phyloP scores from a whole-genome alignment of 2,113 vertebrate species.

The Pipa parva region DNA sequence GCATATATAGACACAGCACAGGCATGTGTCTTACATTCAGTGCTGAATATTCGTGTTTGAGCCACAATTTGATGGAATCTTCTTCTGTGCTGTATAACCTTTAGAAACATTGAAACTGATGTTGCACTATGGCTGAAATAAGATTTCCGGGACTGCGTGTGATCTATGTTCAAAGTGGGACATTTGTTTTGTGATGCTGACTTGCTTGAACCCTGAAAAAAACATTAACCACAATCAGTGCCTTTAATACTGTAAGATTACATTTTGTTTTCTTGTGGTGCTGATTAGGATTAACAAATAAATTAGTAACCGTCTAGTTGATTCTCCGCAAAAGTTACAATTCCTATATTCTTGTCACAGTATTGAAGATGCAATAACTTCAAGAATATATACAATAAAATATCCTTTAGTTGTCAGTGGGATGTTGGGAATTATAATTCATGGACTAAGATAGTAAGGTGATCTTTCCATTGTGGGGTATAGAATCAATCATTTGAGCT shows the following conservation, averaged over 20 bases:
- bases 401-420: no score
- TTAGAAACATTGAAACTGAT: conserved; percentile 36
- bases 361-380: no score
- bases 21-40: no score
- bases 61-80: conserved; percentile 32
- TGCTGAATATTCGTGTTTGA: conserved; percentile 15
- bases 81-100: conserved; percentile 37
- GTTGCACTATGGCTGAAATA: conserved; percentile 39
- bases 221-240: neutral
- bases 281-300: conserved; percentile 11
- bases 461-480: no score
- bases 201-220: conserved; percentile 20
- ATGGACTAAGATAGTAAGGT: no score
- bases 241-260: conserved; percentile 10
- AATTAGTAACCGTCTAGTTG: neutral
- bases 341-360: neutral
- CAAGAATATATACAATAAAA: no score
- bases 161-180: conserved; percentile 43
- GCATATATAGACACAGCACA: neutral
- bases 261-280: conserved; percentile 18
- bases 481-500: no score
- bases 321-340: neutral
- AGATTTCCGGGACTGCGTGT: conserved; percentile 34
- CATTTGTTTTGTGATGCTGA: conserved; percentile 32
- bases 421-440: no score